phyloP scores from a whole-genome alignment of 2,113 vertebrate genomes.

The Eublepharis macularius region DNA sequence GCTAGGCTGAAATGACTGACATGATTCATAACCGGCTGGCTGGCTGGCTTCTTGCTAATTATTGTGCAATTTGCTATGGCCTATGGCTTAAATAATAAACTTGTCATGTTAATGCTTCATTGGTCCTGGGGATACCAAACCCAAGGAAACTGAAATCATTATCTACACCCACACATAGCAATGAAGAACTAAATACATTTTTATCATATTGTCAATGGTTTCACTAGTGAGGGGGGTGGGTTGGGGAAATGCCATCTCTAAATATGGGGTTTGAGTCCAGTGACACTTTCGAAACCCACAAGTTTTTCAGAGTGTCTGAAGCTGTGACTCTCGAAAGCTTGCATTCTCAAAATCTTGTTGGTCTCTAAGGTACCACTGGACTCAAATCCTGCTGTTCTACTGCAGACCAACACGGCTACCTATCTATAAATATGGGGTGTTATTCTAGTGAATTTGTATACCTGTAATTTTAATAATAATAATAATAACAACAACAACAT shows the following conservation, averaged over 20 bases:
- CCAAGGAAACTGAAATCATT: background rate
- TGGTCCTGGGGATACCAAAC: background rate
- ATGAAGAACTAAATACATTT: background rate
- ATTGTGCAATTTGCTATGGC: background rate
- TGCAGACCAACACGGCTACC: too few relatives aligned
- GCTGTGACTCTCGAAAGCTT: too few relatives aligned
- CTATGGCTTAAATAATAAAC: background rate
- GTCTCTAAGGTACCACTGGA: too few relatives aligned
- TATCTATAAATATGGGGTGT: background rate
- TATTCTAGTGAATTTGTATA: background rate
- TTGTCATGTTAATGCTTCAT: background rate
- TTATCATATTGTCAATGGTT: background rate
- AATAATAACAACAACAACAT: too few relatives aligned
- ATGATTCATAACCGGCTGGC: background rate
- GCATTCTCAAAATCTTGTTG: too few relatives aligned
- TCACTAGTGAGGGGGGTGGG: background rate
- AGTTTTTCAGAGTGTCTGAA: too few relatives aligned
- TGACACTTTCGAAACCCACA: too few relatives aligned
- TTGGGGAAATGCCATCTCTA: background rate
- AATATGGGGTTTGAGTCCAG: background rate
- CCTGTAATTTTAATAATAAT: too few relatives aligned
- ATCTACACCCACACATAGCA: background rate
- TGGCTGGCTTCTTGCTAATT: background rate
- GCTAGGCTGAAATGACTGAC: background rate
- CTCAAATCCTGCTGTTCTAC: too few relatives aligned